Base-by-base conservation (phyloP, 2,113 vertebrate genomes). In the Chinchilla lanigera region DNA sequence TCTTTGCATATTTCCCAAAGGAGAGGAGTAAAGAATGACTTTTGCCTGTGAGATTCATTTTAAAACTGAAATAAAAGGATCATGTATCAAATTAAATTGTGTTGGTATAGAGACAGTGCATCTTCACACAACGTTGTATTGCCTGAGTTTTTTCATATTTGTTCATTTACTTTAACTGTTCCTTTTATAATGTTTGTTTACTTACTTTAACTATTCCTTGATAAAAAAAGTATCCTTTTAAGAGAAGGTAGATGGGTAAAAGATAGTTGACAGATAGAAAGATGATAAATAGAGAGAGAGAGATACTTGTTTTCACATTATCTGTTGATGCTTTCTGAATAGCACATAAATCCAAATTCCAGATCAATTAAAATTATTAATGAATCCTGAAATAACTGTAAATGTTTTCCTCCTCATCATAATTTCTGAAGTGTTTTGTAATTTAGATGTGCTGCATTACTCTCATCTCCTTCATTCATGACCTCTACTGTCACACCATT, bases 1-100 rank as follows among this genome's bases (percentile, higher is more conserved):
- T 98, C 98, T 98, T 97, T 98, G 93, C 95, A 97, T 98, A 98
- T 99, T 98, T 99, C 98, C 98, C 98, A 96, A 98, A 97, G 98
- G 98, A 98, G 87, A 84, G 87, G 94, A 97, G 60, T 97, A 98
- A 98, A 98, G 97, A 98, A 98, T 98, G 96, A 83, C 93, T 98
- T 54, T 97, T 97, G 97, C 95, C 97, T 98, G 94, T 88, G 78
- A 94, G 96, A 98, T 96, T 96, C 96, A 98, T 98, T 98, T 98
- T 98, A 98, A 98, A 97, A 98, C 93, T 97, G 97, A 98, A 98
- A 98, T 98, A 98, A 98, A 98, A 98, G 96, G 83, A 96, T 96
- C 82, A 73, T 98, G 97, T 95, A 98, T 98, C 98, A 98, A 98
- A 98, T 95, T 84, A 98, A 98, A 98, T 98, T 97, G 94, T 96